Base-by-base conservation (phyloP, 2,113 vertebrate genomes). In the Columba janthina region DNA sequence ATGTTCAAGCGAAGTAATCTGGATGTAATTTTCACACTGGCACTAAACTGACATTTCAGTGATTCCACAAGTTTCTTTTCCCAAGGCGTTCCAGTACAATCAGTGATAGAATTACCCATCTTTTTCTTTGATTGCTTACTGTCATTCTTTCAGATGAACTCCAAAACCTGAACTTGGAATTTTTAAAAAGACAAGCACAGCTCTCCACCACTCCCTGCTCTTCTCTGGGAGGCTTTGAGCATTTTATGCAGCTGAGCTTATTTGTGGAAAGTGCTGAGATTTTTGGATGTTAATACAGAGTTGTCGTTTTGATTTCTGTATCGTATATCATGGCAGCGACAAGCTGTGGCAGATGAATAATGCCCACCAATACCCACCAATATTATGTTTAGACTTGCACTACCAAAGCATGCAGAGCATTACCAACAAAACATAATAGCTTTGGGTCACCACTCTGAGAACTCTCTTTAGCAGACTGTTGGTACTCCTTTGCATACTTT, bases 81-180 rank as follows among this genome's bases (percentile, higher is more conserved):
- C 96, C 93, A 94, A 97, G 93, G 89, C 74, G 96, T 93, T 95
- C 90, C 42, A 89, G 89, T 88, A 93, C 86, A 96, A 96, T 96
- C 94, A 97, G 92, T 89, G 91, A 70, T 94, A 96, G 91, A 82
- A 85, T 84, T 91, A 94, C 86, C 67, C 84, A 67, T 72, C 71
- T 64, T 90, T 86, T 93, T 84, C 73, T 78, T 78, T 92, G 89
- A 77, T 73, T 91, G 56, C 83, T 97, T 97, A 92, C 84, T 93
- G 73, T 92, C 93, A 90, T 85, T 97, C 64, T 90, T 94, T 96
- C 90, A 97, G 72, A 87, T 48, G 22, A 95, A 75, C 72, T 96
- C 87, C 85, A 94, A 96, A 96, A 71, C 31, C 14, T 5, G 9
- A 42, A 58, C 29, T 22, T 82, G 50, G 65, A 87, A 78, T 57